Conservation (phyloP, 1,140 invertebrate species). For the Bombus sibiricus region DNA sequence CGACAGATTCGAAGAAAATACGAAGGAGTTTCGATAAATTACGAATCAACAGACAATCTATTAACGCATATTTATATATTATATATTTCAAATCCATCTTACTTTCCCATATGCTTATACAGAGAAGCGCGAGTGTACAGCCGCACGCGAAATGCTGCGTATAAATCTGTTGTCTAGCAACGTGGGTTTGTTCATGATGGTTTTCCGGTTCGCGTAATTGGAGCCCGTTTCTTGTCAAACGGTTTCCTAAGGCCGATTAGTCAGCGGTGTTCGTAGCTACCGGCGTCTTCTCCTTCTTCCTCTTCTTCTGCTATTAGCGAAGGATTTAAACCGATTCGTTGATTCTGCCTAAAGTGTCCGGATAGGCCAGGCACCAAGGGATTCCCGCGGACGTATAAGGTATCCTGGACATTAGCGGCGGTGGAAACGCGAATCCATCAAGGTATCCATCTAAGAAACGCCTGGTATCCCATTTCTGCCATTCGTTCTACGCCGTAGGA, state of each 20-base stretch:
- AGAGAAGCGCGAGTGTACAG: neutral
- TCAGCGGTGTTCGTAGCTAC: slow-evolving; percentile 1
- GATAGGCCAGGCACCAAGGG: neutral
- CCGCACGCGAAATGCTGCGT: neutral
- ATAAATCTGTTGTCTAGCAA: neutral
- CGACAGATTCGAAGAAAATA: too few species aligned
- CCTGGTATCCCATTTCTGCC: slow-evolving; percentile 52
- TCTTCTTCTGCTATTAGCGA: slow-evolving; percentile 24
- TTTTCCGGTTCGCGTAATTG: slow-evolving; percentile 1
- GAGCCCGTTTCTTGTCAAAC: slow-evolving; percentile 27
- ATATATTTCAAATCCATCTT: too few species aligned
- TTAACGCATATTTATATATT: too few species aligned
- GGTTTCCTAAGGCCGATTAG: slow-evolving; percentile 31
- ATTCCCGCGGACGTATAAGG: slow-evolving; percentile 37
- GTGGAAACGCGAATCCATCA: slow-evolving; percentile 54
- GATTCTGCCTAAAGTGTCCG: slow-evolving; percentile 12
- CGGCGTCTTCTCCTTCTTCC: neutral
- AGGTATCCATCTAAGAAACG: slow-evolving; percentile 55
- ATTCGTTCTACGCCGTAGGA: slow-evolving; percentile 32
- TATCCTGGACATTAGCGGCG: slow-evolving; percentile 45
- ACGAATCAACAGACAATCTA: too few species aligned
- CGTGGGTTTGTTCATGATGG: neutral
- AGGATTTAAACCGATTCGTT: slow-evolving; percentile 43
- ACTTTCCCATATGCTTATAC: neutral
- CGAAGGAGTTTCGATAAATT: too few species aligned